Evolutionary conservation across 2,797 vertebrate species (phyloP), one percentile per base, ranked within the genome.

Genomic region (Eulemur mongoz): DNA sequence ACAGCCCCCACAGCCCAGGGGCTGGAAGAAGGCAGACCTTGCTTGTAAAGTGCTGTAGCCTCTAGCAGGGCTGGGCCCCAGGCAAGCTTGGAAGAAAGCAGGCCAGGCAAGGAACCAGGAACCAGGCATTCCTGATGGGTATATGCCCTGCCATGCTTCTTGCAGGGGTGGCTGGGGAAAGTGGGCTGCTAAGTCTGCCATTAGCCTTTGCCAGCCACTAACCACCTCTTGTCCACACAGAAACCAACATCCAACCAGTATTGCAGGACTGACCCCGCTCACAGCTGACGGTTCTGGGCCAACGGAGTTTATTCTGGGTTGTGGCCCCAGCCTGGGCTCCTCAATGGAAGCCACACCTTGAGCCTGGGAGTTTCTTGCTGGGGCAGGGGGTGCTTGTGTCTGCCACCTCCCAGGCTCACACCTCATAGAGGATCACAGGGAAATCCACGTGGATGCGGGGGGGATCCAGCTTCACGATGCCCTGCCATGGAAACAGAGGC

Each of bases 361-460:
- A 95, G 92, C 95, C 94, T 94, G 95, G 91, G 84, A 50, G 76
- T 94, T 82, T 96, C 98, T 96, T 87, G 91, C 80, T 88, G 88
- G 78, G 95, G 95, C 2, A 5, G 97, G 93, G 83, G 95, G 79
- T 96, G 89, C 97, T 97, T 96, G 89, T 89, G 81, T 93, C 96
- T 95, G 93, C 80, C 83, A 94, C 61, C 54, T 73, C 78, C 45
- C 79, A 73, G 54, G 93, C 96, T 99, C 99, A 99, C 98, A 99
- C 99, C 98, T 99, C 99, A 97, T 99, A 99, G 98, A 99, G 99
- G 98, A 99, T 99, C 97, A 99, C 99, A 7, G 99, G 99, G 97
- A 99, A 99, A 98, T 99, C 99, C 97, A 99, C 99, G 57, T 99
- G 99, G 98, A 99, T 99, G 97, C 99, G 99, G 91, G 99, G 99